These are phyloP conservation scores for Calephelis perditalis DNA, from an alignment of 2,888 invertebrate genomes.

Conservation along the genomic window DNA sequence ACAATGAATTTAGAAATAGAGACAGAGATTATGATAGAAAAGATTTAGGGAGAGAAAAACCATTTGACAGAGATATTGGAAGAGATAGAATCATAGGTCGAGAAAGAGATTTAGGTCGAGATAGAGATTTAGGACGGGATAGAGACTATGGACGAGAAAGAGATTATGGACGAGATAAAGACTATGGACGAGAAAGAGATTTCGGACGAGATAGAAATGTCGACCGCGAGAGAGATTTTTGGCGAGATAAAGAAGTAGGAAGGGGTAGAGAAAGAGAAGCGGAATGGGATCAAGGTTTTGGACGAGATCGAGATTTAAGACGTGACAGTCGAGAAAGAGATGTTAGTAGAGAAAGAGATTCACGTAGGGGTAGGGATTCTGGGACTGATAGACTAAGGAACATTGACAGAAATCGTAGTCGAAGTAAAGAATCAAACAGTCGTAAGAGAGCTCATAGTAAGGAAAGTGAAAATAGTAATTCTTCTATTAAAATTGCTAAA, in stretches of 20 bases:
- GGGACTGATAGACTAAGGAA: conserved; percentile 37
- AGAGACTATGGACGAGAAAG: conserved; percentile 33
- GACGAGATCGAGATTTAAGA: conserved; percentile 20
- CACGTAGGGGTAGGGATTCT: conserved; percentile 39
- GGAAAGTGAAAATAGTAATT: conserved; percentile 45
- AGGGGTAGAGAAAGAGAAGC: conserved; percentile 31
- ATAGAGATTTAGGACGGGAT: conserved; percentile 40
- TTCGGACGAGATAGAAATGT: conserved; percentile 38
- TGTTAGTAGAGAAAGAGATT: conserved; percentile 29
- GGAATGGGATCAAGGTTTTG: neutral
- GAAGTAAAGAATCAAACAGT: conserved; percentile 35
- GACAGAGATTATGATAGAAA: conserved; percentile 22
- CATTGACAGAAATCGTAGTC: conserved; percentile 37
- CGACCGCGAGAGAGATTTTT: conserved; percentile 27
- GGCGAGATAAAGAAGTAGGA: conserved; percentile 35
- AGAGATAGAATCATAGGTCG: conserved; percentile 32
- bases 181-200: conserved; percentile 32
- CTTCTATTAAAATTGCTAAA: conserved; percentile 43
- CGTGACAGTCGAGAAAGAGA: conserved; percentile 32
- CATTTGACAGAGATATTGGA: conserved; percentile 30
- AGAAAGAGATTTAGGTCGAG: conserved; percentile 37
- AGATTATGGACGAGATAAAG: conserved; percentile 33
- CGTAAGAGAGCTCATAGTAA: conserved; percentile 55
- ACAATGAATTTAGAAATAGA: conserved; percentile 23
- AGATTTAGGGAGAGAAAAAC: conserved; percentile 33